These are phyloP conservation scores for Coenobita brevimanus DNA, from an alignment of 1,140 invertebrate species.

Conservation along the genomic window DNA sequence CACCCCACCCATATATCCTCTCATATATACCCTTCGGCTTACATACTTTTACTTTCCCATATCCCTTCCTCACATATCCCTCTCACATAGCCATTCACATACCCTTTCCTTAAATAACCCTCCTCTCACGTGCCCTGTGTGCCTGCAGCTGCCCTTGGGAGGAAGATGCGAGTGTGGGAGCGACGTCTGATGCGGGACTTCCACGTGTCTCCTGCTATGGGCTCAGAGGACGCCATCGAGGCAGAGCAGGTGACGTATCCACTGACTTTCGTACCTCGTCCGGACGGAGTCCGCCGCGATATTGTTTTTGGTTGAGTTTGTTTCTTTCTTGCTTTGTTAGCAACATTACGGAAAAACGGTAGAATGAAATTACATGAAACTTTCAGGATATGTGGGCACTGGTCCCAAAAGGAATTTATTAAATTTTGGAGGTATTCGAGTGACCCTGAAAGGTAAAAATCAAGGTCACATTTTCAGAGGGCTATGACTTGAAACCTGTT, in stretches of 20 bases:
- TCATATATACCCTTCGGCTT: not conserved
- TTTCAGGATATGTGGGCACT: too few species aligned
- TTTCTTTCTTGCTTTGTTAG: too few species aligned
- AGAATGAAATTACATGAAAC: too few species aligned
- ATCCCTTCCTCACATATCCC: not conserved
- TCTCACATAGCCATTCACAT: not conserved
- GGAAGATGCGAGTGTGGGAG: constrained; percentile 87
- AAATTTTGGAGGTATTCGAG: too few species aligned
- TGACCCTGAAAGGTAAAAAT: too few species aligned
- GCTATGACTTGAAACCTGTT: too few species aligned
- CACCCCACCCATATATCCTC: not conserved
- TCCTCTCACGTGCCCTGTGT: not conserved
- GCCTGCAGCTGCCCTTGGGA: constrained; percentile 76
- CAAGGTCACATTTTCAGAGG: too few species aligned
- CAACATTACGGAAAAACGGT: too few species aligned
- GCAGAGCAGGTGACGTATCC: constrained; percentile 67
- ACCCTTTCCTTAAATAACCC: not conserved
- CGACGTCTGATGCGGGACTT: constrained; percentile 89
- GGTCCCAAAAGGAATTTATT: too few species aligned
- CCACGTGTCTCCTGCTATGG: constrained; percentile 82
- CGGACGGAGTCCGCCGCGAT: too few species aligned
- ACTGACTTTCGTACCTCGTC: too few species aligned
- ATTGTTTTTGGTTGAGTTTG: too few species aligned
- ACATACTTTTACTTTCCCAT: not conserved
- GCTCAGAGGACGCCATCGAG: constrained; percentile 76